These are phyloP conservation scores for Cacatua alba DNA, from an alignment of 2,113 vertebrate genomes.

Conservation along the genomic window DNA sequence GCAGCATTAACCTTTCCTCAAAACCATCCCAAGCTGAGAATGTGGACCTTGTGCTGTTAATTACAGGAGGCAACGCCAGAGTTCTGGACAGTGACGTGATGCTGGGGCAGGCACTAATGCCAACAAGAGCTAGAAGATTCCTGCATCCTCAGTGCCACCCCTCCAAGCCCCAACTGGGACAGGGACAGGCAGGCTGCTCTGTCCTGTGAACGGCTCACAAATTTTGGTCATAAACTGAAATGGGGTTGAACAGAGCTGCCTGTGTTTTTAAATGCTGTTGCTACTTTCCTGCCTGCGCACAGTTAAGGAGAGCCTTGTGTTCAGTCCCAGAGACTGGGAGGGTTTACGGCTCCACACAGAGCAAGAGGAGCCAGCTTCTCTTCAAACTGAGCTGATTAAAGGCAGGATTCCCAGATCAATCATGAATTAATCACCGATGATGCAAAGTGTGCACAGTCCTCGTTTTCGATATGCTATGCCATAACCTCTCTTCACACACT, in stretches of 20 bases:
- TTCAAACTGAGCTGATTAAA: background rate
- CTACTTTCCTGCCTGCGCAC: background rate
- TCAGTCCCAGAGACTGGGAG: background rate
- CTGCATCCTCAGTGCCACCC: fast-evolving
- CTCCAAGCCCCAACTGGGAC: fast-evolving
- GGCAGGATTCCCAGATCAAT: background rate
- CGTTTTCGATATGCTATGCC: fast-evolving
- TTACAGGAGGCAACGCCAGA: constrained; percentile 7
- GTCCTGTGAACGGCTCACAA: background rate
- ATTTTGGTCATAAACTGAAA: constrained; percentile 47
- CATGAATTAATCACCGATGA: background rate
- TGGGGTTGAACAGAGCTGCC: constrained; percentile 15
- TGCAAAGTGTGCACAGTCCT: background rate
- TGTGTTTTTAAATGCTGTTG: constrained; percentile 38
- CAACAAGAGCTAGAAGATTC: background rate
- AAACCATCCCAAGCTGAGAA: constrained; percentile 23
- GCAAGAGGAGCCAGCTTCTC: background rate
- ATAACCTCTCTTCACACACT: background rate
- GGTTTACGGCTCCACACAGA: background rate
- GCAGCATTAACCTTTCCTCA: constrained; percentile 35
- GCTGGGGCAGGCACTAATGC: background rate
- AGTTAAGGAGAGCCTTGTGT: background rate
- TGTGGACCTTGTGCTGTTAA: constrained; percentile 20
- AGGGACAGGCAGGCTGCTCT: background rate
- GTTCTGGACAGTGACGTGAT: background rate